Conservation (phyloP, 2,797 vertebrate genomes). For the Podarcis siculus region DNA sequence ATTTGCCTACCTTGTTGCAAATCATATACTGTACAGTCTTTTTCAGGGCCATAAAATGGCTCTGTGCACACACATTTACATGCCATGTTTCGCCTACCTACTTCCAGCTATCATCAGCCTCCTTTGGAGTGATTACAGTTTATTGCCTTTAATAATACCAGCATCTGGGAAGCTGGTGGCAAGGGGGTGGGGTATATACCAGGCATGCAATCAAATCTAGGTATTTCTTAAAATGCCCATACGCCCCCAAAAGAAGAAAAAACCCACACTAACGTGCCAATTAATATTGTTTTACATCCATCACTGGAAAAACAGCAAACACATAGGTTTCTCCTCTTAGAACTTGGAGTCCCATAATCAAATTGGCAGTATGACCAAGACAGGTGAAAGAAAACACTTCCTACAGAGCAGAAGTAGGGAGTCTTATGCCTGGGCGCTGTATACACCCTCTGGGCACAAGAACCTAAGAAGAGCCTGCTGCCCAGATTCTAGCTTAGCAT, state of each 20-base stretch:
- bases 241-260: neutral
- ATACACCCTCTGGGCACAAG: too few relatives aligned
- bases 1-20: constrained; percentile 26
- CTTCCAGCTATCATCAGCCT: constrained; percentile 31
- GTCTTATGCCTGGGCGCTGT: too few relatives aligned
- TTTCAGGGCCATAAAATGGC: constrained; percentile 24
- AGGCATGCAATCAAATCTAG: neutral
- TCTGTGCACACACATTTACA: neutral
- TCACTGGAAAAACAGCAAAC: neutral
- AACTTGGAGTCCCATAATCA: too few relatives aligned
- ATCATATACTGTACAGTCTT: constrained; percentile 19
- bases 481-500: too few relatives aligned
- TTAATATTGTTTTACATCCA: neutral
- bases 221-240: neutral
- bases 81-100: constrained; percentile 1
- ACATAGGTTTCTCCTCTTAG: neutral
- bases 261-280: neutral
- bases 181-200: neutral
- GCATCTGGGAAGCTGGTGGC: constrained; percentile 14
- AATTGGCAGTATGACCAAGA: too few relatives aligned
- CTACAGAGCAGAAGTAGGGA: too few relatives aligned
- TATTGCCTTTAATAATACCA: constrained; percentile 33
- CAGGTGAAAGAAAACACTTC: too few relatives aligned
- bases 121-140: constrained; percentile 28
- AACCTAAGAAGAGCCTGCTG: too few relatives aligned